A percentile compares a stretch with the other conserved stretches of the same genome.
Evolutionary conservation across 2,888 invertebrate genomes (phyloP).

Genomic region (Bugula neritina): DNA sequence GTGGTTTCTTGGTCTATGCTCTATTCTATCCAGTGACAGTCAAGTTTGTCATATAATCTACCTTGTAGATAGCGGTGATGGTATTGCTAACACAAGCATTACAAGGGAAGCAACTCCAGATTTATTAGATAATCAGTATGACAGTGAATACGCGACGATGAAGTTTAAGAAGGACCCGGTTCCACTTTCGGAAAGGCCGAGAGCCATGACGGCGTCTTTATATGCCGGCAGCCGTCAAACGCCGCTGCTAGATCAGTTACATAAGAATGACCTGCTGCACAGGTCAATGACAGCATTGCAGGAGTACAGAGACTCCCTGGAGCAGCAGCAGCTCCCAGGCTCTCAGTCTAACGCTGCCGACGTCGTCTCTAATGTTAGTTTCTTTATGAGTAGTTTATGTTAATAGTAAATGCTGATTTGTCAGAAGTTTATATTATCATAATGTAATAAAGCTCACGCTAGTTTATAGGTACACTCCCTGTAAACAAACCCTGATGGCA

Average conservation of each 20-base stretch:
- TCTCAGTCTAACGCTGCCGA: not conserved
- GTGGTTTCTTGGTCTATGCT: too few species aligned
- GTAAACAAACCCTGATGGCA: too few species aligned
- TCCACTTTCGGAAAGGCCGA: constrained; percentile 1
- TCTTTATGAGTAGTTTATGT: too few species aligned
- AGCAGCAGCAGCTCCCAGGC: not conserved
- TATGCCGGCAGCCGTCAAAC: constrained; percentile 8
- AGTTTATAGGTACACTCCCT: too few species aligned
- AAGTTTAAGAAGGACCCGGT: constrained; percentile 19
- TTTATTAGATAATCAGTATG: constrained; percentile 4
- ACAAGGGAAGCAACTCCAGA: constrained; percentile 9
- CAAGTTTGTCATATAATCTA: too few species aligned
- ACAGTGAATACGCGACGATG: constrained; percentile 19
- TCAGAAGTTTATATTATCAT: too few species aligned
- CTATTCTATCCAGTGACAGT: too few species aligned
- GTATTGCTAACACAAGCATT: too few species aligned
- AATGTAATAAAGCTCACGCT: too few species aligned
- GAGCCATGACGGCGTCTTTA: constrained; percentile 9
- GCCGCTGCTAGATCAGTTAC: constrained; percentile 15
- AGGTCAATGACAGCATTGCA: constrained; percentile 24
- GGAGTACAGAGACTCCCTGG: constrained; percentile 23
- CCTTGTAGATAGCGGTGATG: too few species aligned
- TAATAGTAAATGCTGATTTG: too few species aligned
- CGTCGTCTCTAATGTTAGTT: constrained; percentile 7
- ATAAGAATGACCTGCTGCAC: constrained; percentile 25